Evolutionary conservation across 2,888 invertebrate genomes (phyloP).

Genomic region (Hemicrepidius hirtus): DNA sequence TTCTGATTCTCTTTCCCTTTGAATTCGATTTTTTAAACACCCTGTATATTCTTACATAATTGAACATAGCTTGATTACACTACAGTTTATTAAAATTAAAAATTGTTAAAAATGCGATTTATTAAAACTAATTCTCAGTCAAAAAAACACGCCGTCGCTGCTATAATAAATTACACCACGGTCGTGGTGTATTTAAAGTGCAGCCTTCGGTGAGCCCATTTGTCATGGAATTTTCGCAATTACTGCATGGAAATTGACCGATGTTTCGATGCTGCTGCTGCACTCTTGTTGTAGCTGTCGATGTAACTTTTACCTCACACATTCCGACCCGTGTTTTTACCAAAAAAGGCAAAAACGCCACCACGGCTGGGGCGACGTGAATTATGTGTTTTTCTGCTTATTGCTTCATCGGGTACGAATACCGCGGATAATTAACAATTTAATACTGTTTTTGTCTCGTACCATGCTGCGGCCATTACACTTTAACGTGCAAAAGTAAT

Average conservation of each 20-base stretch:
- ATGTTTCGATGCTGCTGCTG: constrained; percentile 21
- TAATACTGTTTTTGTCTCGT: constrained; percentile 8
- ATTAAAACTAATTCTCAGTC: no score
- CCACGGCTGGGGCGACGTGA: constrained; percentile 28
- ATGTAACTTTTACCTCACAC: constrained; percentile 45
- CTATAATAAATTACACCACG: not conserved
- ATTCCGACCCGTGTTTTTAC: constrained; percentile 41
- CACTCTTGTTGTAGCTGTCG: constrained; percentile 14
- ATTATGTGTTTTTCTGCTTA: constrained; percentile 47
- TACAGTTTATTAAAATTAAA: no score
- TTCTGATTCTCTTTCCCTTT: no score
- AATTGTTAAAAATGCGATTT: no score
- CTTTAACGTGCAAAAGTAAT: not conserved
- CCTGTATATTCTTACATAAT: no score
- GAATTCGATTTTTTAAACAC: no score
- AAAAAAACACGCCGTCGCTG: not conserved
- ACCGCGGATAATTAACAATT: constrained; percentile 29
- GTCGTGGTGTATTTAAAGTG: not conserved
- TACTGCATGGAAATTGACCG: constrained; percentile 30
- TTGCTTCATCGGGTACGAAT: constrained; percentile 40
- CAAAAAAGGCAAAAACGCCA: constrained; percentile 43
- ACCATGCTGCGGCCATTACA: not conserved
- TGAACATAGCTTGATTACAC: no score
- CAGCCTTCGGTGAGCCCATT: constrained; percentile 18
- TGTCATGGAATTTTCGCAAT: constrained; percentile 18